phyloP scores from a whole-genome alignment of 2,888 invertebrate species.

The Electrophaes corylata region DNA sequence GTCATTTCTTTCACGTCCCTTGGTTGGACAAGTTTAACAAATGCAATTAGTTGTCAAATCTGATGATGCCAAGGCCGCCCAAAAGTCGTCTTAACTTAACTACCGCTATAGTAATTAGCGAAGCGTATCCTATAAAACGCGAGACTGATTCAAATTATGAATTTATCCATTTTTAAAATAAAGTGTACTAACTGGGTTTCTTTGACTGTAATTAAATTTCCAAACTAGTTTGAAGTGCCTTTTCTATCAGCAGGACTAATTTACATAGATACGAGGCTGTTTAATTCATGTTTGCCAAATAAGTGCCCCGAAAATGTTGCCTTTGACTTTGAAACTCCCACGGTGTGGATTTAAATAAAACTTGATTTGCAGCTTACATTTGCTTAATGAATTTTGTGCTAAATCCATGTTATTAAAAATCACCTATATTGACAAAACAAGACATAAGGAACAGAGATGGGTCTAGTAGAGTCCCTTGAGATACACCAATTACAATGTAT shows the following conservation, averaged over 20 bases:
- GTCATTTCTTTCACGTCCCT: too few species aligned
- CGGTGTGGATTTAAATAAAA: neutral
- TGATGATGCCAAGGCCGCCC: too few species aligned
- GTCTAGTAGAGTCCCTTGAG: conserved; percentile 5
- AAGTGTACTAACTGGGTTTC: neutral
- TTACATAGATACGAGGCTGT: conserved; percentile 35
- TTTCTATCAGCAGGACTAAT: conserved; percentile 29
- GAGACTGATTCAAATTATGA: too few species aligned
- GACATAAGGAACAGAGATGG: neutral
- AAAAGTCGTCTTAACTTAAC: too few species aligned
- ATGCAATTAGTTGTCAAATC: too few species aligned
- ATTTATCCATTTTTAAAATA: neutral
- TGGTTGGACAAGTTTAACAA: too few species aligned
- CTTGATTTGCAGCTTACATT: neutral
- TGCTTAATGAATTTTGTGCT: neutral
- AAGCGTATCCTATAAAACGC: too few species aligned
- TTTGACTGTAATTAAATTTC: conserved; percentile 4
- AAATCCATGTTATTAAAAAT: neutral
- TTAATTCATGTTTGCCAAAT: conserved; percentile 19
- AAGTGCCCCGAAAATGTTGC: conserved; percentile 10
- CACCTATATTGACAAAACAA: neutral
- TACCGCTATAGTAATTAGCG: too few species aligned
- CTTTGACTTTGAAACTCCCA: conserved; percentile 17
- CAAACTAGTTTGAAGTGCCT: conserved; percentile 32
- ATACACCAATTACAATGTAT: neutral